Base-by-base conservation (phyloP, 1,140 invertebrate species). In the Steinernema khuongi region DNA sequence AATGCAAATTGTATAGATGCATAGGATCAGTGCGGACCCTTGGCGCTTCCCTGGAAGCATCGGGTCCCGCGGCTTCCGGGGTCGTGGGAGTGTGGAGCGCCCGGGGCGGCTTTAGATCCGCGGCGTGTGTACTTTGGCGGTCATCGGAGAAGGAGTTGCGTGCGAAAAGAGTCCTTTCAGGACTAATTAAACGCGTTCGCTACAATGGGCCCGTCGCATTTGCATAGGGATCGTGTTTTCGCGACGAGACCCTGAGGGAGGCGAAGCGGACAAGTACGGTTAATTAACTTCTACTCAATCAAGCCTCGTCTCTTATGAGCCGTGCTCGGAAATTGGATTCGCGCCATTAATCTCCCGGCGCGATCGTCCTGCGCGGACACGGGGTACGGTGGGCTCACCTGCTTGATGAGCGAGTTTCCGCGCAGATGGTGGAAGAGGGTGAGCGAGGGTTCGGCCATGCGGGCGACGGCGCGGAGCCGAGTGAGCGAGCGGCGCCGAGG, bases 381-480 rank as follows among this genome's bases (percentile, higher is more conserved):
- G n/a, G 33, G 19, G 43, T 32, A 74, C 19, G 73, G 70, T 30
- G 7, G 66, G 72, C 73, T 77, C 2, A 81, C 81, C 73, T 80
- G 77, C 66, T 81, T 81, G 44, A 83, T 81, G 22, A 82, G 41
- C n/a, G 75, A 73, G 70, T 82, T 82, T 4, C 81, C 80, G 33
- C 77, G 74, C 17, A 81, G 26, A 70, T 80, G 79, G 72, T 80
- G 79, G 71, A 80, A 80, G 28, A 80, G 66, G 1, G 77, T 74
- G n/a, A 80, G 74, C 26, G 71, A 43, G 14, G 77, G 77, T 1
- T 70, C 74, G 14, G 74, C 76, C 31, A 71, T 77, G 26, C 50
- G 26, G 50, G 50, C 14, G 14, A 60, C 50, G 50, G 50, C 50
- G 50, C 50, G 50, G 26, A 11, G 50, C 14, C 50, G 26, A 60